phyloP scores from a whole-genome alignment of 2,113 vertebrate species.

The Pluvianellus socialis region DNA sequence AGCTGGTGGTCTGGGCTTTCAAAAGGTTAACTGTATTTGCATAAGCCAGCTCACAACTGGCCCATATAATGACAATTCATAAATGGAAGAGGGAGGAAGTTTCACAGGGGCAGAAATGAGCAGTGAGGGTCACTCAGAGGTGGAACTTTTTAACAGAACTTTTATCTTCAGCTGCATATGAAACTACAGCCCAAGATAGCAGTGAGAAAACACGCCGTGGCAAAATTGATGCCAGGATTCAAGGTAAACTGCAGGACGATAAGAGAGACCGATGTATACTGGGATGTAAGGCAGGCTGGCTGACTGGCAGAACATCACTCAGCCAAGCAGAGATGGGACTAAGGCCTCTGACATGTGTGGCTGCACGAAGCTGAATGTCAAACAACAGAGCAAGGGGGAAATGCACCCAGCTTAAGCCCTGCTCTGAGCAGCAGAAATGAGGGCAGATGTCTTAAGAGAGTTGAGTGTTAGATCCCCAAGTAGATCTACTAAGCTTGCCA shows the following conservation, averaged over 20 bases:
- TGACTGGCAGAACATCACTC: background rate
- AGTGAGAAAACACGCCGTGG: background rate
- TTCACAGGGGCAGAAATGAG: background rate
- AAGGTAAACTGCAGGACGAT: background rate
- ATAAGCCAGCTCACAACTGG: background rate
- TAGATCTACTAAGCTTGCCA: slow-evolving; percentile 30
- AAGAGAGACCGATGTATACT: background rate
- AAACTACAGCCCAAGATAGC: background rate
- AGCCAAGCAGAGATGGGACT: background rate
- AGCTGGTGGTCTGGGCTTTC: background rate
- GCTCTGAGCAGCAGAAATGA: background rate
- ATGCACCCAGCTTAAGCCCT: background rate
- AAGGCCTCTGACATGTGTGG: background rate
- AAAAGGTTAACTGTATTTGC: background rate
- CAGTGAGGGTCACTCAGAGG: background rate
- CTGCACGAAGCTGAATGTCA: background rate
- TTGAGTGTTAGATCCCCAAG: background rate
- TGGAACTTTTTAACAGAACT: background rate
- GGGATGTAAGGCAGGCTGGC: background rate
- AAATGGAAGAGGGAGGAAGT: background rate
- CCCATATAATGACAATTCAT: background rate
- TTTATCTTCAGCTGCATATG: background rate
- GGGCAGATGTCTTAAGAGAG: slow-evolving; percentile 14
- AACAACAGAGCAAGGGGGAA: background rate
- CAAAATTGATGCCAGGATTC: background rate